Conservation (phyloP, 2,797 vertebrate species). For the Esox masquinongy region DNA sequence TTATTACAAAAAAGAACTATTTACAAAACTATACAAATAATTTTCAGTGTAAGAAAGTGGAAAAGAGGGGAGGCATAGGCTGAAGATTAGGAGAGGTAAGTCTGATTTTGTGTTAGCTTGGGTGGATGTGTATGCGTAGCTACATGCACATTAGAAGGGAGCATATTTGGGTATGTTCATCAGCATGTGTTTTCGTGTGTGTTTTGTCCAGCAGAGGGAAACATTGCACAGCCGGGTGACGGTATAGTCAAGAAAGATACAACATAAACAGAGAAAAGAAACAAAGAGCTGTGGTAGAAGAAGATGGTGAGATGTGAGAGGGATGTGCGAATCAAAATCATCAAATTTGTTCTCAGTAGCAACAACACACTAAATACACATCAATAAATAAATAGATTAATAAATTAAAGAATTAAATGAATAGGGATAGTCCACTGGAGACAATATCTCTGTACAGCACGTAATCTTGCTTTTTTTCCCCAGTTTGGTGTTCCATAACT, state of each 20-base stretch:
- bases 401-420: slow-evolving; percentile 36
- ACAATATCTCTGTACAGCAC: not conserved
- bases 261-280: slow-evolving; percentile 19
- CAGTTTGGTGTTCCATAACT: not conserved
- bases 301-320: slow-evolving; percentile 7
- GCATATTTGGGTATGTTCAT: slow-evolving; percentile 22
- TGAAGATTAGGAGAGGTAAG: not conserved
- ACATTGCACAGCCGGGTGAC: slow-evolving; percentile 61
- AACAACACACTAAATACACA: slow-evolving; percentile 35
- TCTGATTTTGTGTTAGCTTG: slow-evolving; percentile 37
- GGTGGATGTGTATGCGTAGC: slow-evolving; percentile 32
- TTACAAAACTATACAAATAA: slow-evolving; percentile 71
- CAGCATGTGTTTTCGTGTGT: slow-evolving; percentile 31
- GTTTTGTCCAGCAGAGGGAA: slow-evolving; percentile 62
- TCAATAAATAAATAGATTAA: slow-evolving; percentile 39
- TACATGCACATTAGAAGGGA: slow-evolving; percentile 32
- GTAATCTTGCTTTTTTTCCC: not conserved
- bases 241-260: slow-evolving; percentile 27
- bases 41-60: slow-evolving; percentile 45
- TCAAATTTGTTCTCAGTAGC: slow-evolving; percentile 64
- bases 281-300: slow-evolving; percentile 5
- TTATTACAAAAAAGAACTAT: slow-evolving; percentile 64
- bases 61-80: slow-evolving; percentile 6
- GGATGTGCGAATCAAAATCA: slow-evolving; percentile 69
- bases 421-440: not conserved